Evolutionary conservation across 2,888 invertebrate genomes (phyloP).

Genomic region (Dysmachus trigonus): DNA sequence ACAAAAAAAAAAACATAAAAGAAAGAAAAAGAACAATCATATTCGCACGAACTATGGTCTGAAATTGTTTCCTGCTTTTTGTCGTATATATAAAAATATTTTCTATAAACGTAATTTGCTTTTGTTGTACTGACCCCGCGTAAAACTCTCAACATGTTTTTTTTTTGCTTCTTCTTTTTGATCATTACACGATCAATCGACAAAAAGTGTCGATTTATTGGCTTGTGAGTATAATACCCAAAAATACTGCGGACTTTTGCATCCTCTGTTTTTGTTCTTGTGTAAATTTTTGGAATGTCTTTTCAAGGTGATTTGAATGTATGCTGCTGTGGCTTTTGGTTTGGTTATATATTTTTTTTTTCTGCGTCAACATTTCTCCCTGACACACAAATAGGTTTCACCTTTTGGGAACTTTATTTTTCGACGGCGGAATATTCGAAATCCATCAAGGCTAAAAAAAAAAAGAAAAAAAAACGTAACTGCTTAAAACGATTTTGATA

Average conservation of each 20-base stretch:
- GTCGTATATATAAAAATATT: no score
- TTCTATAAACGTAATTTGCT: neutral
- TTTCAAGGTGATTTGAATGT: slow-evolving; percentile 29
- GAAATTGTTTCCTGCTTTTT: slow-evolving; percentile 34
- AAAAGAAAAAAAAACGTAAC: no score
- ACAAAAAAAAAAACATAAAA: no score
- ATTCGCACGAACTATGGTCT: slow-evolving; percentile 8
- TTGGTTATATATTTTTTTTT: neutral
- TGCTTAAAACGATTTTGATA: neutral
- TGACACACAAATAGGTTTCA: slow-evolving; percentile 12
- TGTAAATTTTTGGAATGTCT: slow-evolving; percentile 14
- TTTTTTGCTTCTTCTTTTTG: no score
- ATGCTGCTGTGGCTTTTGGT: neutral
- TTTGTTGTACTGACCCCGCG: neutral
- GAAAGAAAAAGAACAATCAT: slow-evolving; percentile 13
- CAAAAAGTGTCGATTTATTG: neutral
- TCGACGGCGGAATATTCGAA: neutral
- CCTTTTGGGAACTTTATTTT: neutral
- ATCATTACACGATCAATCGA: neutral
- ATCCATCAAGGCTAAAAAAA: neutral
- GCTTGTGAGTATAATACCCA: neutral
- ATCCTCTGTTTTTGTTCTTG: neutral
- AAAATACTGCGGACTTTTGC: neutral
- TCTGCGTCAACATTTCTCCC: neutral
- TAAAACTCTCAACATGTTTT: neutral